Evolutionary conservation across 2,113 vertebrate species (phyloP), one percentile per base, ranked within the genome.

Genomic region (Saguinus midas): DNA sequence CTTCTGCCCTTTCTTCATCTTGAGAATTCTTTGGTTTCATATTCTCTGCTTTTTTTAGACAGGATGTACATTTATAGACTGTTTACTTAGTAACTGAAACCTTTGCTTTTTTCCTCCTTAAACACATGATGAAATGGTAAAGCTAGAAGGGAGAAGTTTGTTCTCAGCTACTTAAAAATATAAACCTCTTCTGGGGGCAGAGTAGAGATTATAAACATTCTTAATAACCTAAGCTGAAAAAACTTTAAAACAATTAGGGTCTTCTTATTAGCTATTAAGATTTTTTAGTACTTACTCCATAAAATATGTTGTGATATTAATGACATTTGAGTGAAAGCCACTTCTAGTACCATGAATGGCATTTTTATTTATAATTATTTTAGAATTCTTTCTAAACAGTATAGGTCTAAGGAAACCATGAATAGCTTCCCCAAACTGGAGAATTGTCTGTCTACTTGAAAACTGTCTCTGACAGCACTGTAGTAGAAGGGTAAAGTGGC

Each of bases 51-150:
- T 90, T 79, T 58, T 95, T 93, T 64, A 93, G 90, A 96, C 98
- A 98, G 98, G 98, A 98, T 98, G 89, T 97, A 97, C 92, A 97
- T 98, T 98, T 98, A 97, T 98, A 98, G 98, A 93, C 73, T 98
- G 96, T 98, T 98, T 97, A 98, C 96, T 96, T 81, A 80, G 97
- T 96, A 98, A 97, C 97, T 91, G 98, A 97, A 97, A 97, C 95
- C 91, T 97, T 96, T 93, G 92, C 86, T 97, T 79, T 81, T 96
- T 91, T 94, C 25, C 93, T 92, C 73, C 96, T 95, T 35, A 78
- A 94, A 93, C 66, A 95, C 92, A 35, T 86, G 50, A 68, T 88
- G 61, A 97, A 96, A 95, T 73, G 35, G 35, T 73, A 70, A 97
- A 90, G 64, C 64, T 87, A 94, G 61, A 93, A 96, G 50, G 29